These are phyloP conservation scores for Carlito syrichta DNA, from an alignment of 2,113 vertebrate genomes.

Conservation along the genomic window DNA sequence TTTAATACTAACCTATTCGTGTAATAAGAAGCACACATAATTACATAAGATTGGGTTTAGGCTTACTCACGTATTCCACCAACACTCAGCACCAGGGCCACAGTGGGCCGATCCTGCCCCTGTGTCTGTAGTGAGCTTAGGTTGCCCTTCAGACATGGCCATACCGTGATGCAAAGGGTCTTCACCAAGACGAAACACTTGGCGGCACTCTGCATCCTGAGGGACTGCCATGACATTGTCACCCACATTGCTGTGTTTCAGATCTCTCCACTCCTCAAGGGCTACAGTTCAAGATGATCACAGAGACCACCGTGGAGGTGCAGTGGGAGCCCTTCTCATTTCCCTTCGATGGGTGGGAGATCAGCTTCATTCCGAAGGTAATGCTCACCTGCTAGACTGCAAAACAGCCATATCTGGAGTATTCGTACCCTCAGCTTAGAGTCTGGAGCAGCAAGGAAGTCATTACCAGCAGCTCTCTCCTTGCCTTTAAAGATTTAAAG, in stretches of 20 bases:
- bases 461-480: not conserved
- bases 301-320: constrained; percentile 95
- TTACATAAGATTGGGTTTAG: not conserved
- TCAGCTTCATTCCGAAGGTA: constrained; percentile 99
- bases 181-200: not conserved
- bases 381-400: not conserved
- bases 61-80: not conserved
- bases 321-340: constrained; percentile 96
- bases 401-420: too few relatives aligned
- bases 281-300: constrained; percentile 96
- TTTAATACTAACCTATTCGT: not conserved
- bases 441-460: not conserved
- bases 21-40: not conserved
- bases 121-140: not conserved
- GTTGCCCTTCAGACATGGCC: not conserved
- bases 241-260: constrained; percentile 81
- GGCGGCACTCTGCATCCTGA: not conserved
- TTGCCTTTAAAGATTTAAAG: not conserved
- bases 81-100: not conserved
- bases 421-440: not conserved
- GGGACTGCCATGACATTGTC: constrained; percentile 5
- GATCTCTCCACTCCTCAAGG: constrained; percentile 93
- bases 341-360: constrained; percentile 97
- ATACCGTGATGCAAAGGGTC: not conserved
- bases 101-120: not conserved